Base-by-base conservation (phyloP, 2,113 vertebrate genomes). In the Oryzias woworae region DNA sequence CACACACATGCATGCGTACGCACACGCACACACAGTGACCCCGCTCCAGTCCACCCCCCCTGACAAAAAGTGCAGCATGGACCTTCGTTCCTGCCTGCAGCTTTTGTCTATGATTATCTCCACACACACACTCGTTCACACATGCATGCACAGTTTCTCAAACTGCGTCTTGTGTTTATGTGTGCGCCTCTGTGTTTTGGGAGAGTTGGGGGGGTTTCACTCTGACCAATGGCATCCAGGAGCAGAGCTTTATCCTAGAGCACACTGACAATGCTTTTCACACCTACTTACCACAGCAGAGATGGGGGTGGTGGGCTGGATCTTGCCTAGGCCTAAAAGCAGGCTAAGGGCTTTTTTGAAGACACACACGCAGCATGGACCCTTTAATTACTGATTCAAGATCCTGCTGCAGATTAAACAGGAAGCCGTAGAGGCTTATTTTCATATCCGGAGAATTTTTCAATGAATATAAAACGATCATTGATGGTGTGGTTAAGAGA, bases 251-350 rank as follows among this genome's bases (percentile, higher is more conserved):
- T 85, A 88, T 88, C 85, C 85, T 82, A 71, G 69, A 89, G 83
- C 83, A 77, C 83, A 88, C 69, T 79, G 84, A 89, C 87, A 89
- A 89, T 86, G 88, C 80, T 90, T 89, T 90, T 90, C 88, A 89
- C 85, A 89, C 87, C 81, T 87, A 88, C 88, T 88, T 88, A 87
- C 71, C 71, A 84, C 71, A 82, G 87, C 80, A 82, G 78, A 83
- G 84, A 87, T 78, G 82, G 84, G 73, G 81, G 82, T 66, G 66
- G 53, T 42, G 67, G 82, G 75, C 75, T 87, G 83, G 85, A 88
- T 82, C 85, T 80, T 76, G 82, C 58, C 73, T 78, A 74, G 87
- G 76, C 78, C 80, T 85, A 88, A 88, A 87, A 89, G 77, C 86
- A 83, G 85, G 80, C 81, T 79, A 72, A 84, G 72, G 81, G 86